Percentiles rank a stretch among this genome's conserved stretches.
Conservation (phyloP, 2,888 invertebrate genomes). For the Aleiodes alternator region DNA sequence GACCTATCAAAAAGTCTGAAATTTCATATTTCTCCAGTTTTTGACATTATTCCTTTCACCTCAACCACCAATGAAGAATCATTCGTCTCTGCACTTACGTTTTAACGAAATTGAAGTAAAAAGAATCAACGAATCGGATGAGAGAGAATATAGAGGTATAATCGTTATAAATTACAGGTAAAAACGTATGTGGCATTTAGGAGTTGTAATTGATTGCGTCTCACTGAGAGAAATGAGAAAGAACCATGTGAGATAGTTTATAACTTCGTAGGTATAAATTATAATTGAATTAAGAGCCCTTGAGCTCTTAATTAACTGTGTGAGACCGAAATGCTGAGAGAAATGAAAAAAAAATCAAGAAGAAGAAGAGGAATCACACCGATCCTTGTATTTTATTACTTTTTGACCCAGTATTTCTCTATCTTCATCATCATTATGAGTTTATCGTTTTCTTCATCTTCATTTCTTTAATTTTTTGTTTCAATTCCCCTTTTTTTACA, state of each 20-base stretch:
- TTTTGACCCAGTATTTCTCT: slow-evolving; percentile 29
- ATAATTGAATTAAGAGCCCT: slow-evolving; percentile 70
- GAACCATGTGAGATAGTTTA: neutral
- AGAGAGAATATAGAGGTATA: slow-evolving; percentile 44
- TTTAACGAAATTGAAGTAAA: neutral
- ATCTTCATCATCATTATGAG: slow-evolving; percentile 54
- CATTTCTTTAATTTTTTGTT: slow-evolving; percentile 35
- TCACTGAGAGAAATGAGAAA: slow-evolving; percentile 52
- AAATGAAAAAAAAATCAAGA: neutral
- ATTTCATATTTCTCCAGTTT: too few species aligned
- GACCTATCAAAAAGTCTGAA: neutral
- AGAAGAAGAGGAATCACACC: neutral
- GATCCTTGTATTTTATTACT: slow-evolving; percentile 49
- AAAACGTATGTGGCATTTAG: slow-evolving; percentile 68
- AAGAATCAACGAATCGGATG: slow-evolving; percentile 35
- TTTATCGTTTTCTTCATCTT: slow-evolving; percentile 33
- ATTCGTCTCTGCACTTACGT: neutral
- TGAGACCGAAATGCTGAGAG: too few species aligned
- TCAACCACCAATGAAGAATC: too few species aligned
- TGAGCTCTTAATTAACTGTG: slow-evolving; percentile 68
- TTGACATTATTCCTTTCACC: too few species aligned
- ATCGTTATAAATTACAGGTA: slow-evolving; percentile 67
- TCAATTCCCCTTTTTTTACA: slow-evolving; percentile 7
- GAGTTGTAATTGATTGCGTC: slow-evolving; percentile 69
- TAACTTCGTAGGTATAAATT: slow-evolving; percentile 67